Evolutionary conservation across 2,113 vertebrate genomes (phyloP), one percentile per base, ranked within the genome.

Genomic region (Chlamydotis undulata): DNA sequence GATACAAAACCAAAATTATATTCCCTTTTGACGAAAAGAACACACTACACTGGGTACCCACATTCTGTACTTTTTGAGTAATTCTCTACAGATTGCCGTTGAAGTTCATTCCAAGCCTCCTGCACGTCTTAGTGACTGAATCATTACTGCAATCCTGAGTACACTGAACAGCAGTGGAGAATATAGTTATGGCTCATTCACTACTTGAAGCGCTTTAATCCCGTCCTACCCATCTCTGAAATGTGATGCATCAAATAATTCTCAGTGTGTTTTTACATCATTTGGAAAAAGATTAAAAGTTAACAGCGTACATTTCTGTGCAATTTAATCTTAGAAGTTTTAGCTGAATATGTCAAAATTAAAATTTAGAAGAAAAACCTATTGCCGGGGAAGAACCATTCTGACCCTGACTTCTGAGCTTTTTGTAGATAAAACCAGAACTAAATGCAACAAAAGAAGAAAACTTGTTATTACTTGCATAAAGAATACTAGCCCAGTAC

Each of bases 111-210:
- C 33, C 61, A 80, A 65, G 41, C 55, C 57, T 92, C 75, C 28
- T 89, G 73, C 79, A 73, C 84, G 69, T 82, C 41, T 80, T 84
- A 80, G 43, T 78, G 94, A 74, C 71, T 89, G 63, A 70, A 60
- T 86, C 95, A 84, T 84, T 94, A 96, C 65, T 76, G 70, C 43
- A 12, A 74, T 85, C 92, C 85, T 77, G 90, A 95, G 33, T 80
- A 75, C 73, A 80, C 52, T 71, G 93, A 96, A 84, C 53, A 86
- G 45, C 83, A 96, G 84, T 78, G 59, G 56, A 94, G 80, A 94
- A 92, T 60, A 92, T 37, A 95, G 77, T 87, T 96, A 95, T n/a
- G 68, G 70, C 78, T 91, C 83, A 87, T 60, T 97, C 90, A 83
- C 68, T 89, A 86, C 57, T 65, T 87, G 60, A 39, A 97, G 65